Conservation (phyloP, 2,888 invertebrate genomes). For the Acanthosepion esculentum region DNA sequence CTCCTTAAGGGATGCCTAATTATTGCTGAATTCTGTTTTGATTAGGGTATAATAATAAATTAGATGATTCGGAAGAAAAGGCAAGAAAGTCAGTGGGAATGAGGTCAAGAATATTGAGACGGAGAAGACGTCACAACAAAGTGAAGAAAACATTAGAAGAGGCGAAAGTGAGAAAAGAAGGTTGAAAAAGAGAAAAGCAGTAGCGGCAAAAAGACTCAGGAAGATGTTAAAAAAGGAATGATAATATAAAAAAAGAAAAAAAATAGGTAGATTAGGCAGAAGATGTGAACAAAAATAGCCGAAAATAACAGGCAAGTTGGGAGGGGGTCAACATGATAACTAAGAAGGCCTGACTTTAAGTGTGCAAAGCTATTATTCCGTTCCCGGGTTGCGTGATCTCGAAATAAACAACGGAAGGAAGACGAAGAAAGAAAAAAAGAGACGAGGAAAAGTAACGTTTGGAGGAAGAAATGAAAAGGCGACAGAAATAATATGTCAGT, state of each 20-base stretch:
- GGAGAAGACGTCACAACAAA: neutral
- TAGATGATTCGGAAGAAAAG: neutral
- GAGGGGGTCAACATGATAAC: neutral
- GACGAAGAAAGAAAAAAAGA: neutral
- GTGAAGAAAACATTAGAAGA: neutral
- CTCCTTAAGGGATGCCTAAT: too few relatives aligned
- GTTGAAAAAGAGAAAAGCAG: neutral
- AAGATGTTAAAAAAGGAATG: neutral
- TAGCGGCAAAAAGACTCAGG: neutral
- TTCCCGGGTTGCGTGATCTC: neutral
- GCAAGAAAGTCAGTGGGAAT: neutral
- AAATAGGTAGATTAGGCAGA: too few relatives aligned
- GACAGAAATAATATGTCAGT: neutral
- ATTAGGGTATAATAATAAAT: neutral
- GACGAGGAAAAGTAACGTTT: neutral
- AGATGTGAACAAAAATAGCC: neutral
- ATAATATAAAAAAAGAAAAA: too few relatives aligned
- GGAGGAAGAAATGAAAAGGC: neutral
- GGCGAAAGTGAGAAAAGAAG: neutral
- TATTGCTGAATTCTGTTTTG: neutral
- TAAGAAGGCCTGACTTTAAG: neutral
- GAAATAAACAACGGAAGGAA: neutral
- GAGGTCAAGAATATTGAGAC: neutral
- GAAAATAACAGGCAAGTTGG: neutral
- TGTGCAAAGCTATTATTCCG: constrained; percentile 9